Percentiles rank a stretch among this genome's conserved stretches.
These are phyloP conservation scores for Notospermus geniculatus DNA, from an alignment of 1,140 invertebrate genomes.

Conservation along the genomic window DNA sequence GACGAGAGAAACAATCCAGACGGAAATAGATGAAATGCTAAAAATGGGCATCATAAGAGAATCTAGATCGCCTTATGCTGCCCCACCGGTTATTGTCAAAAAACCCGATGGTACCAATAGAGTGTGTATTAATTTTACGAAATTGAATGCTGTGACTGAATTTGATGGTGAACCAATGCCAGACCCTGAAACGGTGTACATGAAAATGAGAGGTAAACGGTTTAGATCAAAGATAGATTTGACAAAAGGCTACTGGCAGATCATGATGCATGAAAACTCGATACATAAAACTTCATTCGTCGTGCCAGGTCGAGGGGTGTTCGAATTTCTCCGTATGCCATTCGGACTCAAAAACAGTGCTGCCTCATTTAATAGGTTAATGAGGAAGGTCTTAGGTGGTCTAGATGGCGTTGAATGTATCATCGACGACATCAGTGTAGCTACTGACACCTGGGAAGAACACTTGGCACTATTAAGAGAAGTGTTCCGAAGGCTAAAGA, in stretches of 20 bases:
- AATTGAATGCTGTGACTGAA: conserved; percentile 24
- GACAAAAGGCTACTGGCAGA: conserved; percentile 24
- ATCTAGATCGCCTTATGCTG: conserved; percentile 55
- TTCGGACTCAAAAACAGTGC: conserved; percentile 27
- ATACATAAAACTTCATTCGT: conserved; percentile 22
- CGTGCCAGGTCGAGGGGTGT: conserved; percentile 3
- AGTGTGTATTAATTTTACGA: conserved; percentile 59
- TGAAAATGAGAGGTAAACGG: not conserved
- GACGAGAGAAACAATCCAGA: conserved; percentile 37
- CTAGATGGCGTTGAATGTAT: not conserved
- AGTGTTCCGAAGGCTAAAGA: conserved; percentile 11
- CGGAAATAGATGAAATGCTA: conserved; percentile 40
- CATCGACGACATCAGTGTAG: conserved; percentile 2
- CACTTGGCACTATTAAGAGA: conserved; percentile 19
- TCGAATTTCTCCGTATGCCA: conserved; percentile 20
- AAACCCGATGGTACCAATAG: conserved; percentile 55
- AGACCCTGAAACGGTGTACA: conserved; percentile 24
- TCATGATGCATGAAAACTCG: conserved; percentile 20
- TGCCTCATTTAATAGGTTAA: conserved; percentile 18
- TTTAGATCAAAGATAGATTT: conserved; percentile 27
- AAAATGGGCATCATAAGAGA: conserved; percentile 45
- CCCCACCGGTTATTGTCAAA: conserved; percentile 57
- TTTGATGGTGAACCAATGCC: conserved; percentile 26
- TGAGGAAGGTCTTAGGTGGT: conserved; percentile 11
- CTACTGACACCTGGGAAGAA: conserved; percentile 6